phyloP scores from a whole-genome alignment of 2,888 invertebrate species.

The Andrena haemorrhoa region DNA sequence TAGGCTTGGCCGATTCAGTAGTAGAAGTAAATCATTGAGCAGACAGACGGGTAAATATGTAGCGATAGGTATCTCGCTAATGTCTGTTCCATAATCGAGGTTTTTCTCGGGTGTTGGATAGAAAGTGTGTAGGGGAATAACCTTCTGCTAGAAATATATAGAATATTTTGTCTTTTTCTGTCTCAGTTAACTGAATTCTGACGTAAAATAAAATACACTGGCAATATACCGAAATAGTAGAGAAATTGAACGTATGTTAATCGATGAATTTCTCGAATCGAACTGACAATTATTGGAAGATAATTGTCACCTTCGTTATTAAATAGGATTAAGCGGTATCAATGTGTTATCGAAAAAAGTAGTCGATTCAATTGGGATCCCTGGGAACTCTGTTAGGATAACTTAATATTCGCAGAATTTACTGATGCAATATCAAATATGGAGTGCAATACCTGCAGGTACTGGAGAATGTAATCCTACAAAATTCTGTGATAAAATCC shows the following conservation, averaged over 20 bases:
- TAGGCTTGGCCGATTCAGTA: background rate
- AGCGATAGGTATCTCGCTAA: background rate
- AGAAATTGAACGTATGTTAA: too few relatives aligned
- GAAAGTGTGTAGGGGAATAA: too few relatives aligned
- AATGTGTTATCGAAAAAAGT: background rate
- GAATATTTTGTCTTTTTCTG: too few relatives aligned
- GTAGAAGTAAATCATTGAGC: background rate
- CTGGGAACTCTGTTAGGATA: background rate
- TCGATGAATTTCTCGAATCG: too few relatives aligned
- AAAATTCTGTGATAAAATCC: conserved; percentile 50
- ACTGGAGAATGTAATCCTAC: conserved; percentile 47
- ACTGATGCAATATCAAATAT: conserved; percentile 30
- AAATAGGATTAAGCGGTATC: background rate
- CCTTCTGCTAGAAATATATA: too few relatives aligned
- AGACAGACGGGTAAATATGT: background rate
- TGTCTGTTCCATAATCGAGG: too few relatives aligned
- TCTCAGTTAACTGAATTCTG: too few relatives aligned
- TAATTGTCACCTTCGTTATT: too few relatives aligned
- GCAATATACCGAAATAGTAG: too few relatives aligned
- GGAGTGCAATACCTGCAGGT: conserved; percentile 19
- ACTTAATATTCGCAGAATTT: conserved; percentile 42
- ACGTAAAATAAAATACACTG: too few relatives aligned
- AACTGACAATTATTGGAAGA: too few relatives aligned
- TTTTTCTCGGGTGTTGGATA: too few relatives aligned
- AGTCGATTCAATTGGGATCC: background rate